Percentiles rank a stretch among this genome's conserved stretches.
Conservation (phyloP, 2,888 invertebrate species). For the Campopleginae sp. region DNA sequence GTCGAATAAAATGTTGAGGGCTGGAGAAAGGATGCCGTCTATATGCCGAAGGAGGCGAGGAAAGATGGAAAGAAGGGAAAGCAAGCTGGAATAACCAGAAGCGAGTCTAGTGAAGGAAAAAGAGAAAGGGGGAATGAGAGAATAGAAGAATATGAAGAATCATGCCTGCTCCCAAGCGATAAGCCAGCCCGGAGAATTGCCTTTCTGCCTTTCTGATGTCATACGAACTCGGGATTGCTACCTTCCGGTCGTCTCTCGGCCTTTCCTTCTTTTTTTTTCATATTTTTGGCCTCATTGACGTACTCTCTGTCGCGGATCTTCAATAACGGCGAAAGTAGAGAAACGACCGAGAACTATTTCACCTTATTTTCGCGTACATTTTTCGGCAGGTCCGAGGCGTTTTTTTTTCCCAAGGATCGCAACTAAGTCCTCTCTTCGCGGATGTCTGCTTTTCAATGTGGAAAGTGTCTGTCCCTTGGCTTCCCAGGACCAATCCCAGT, state of each 20-base stretch:
- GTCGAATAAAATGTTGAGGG: slow-evolving; percentile 52
- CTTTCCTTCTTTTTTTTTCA: slow-evolving; percentile 69
- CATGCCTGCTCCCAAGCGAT: slow-evolving; percentile 80
- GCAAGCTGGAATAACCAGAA: slow-evolving; percentile 65
- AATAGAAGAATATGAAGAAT: slow-evolving; percentile 67
- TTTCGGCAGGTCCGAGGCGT: slow-evolving; percentile 59
- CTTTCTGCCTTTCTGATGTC: slow-evolving; percentile 68
- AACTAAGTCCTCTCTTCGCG: slow-evolving; percentile 59
- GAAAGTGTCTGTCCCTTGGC: slow-evolving; percentile 76
- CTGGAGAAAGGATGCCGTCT: slow-evolving; percentile 59
- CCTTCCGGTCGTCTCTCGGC: slow-evolving; percentile 57
- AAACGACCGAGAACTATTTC: slow-evolving; percentile 60
- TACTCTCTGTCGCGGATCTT: slow-evolving; percentile 52
- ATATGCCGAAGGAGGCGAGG: slow-evolving; percentile 64
- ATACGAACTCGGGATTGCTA: slow-evolving; percentile 62
- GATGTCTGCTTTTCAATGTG: slow-evolving; percentile 74
- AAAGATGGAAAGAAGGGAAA: slow-evolving; percentile 70
- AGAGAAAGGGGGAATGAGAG: slow-evolving; percentile 70
- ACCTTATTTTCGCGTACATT: slow-evolving; percentile 53
- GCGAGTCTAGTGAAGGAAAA: slow-evolving; percentile 47
- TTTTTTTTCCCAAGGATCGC: slow-evolving; percentile 65
- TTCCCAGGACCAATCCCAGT: slow-evolving; percentile 76
- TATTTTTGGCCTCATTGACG: slow-evolving; percentile 66
- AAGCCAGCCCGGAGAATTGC: slow-evolving; percentile 80
- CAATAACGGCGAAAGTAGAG: slow-evolving; percentile 46